These are phyloP conservation scores for Anthrax anthrax DNA, from an alignment of 2,888 invertebrate species.

Conservation along the genomic window DNA sequence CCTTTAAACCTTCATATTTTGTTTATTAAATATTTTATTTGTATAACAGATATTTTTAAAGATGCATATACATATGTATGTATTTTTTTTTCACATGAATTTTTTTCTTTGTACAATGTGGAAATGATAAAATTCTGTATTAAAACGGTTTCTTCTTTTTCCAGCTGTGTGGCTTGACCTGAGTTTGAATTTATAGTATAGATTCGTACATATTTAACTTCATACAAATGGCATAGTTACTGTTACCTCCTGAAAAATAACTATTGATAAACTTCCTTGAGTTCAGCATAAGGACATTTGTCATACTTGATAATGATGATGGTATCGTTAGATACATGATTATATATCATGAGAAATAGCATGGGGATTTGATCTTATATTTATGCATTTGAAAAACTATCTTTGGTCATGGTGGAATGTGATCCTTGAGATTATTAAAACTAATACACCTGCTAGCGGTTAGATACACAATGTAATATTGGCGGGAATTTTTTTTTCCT, in stretches of 20 bases:
- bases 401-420: background rate
- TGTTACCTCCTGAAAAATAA: slow-evolving; percentile 6
- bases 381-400: background rate
- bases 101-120: no score
- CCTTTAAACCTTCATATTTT: no score
- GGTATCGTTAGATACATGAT: no score
- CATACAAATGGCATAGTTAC: slow-evolving; percentile 4
- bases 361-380: no score
- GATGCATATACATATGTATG: no score
- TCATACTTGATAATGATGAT: no score
- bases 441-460: slow-evolving; percentile 9
- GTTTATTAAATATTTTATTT: no score
- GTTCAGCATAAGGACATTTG: no score
- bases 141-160: background rate
- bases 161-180: slow-evolving; percentile 6
- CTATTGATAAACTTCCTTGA: slow-evolving; percentile 5
- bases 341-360: background rate
- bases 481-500: no score
- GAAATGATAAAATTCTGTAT: no score
- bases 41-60: no score
- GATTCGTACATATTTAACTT: background rate
- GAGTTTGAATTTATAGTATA: background rate
- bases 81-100: no score
- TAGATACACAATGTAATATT: background rate
- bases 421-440: slow-evolving; percentile 5